Conservation (phyloP, 2,797 vertebrate genomes). For the Malurus leucopterus region DNA sequence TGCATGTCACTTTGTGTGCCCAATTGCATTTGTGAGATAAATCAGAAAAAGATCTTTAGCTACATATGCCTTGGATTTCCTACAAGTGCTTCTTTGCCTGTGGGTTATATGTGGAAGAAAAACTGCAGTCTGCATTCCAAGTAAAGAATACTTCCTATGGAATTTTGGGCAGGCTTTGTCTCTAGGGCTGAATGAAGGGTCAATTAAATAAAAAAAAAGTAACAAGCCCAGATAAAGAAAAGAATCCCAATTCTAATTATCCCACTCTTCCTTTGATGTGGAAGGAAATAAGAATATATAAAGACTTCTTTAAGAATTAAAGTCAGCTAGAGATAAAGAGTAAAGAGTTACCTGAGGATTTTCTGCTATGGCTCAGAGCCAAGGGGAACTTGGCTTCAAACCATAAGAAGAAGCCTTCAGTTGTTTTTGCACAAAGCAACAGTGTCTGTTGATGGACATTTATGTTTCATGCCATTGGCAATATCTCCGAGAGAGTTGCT, state of each 20-base stretch:
- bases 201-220: background rate
- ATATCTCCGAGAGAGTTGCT: background rate
- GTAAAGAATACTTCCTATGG: background rate
- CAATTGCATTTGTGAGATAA: background rate
- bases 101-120: background rate
- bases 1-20: background rate
- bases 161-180: background rate
- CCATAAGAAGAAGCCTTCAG: background rate
- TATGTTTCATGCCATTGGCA: background rate
- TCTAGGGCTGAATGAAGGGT: background rate
- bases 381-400: background rate
- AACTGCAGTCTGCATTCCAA: background rate
- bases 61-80: background rate
- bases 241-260: background rate
- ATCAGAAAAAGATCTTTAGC: background rate
- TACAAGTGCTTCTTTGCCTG: background rate
- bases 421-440: background rate
- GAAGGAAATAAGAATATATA: slow-evolving; percentile 2
- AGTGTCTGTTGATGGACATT: background rate
- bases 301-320: slow-evolving; percentile 8
- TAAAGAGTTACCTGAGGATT: background rate
- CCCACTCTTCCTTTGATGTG: background rate
- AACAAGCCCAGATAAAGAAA: background rate
- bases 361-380: background rate
- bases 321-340: background rate